These are phyloP conservation scores for Saccostrea glomerata DNA, from an alignment of 1,140 invertebrate genomes.

Conservation along the genomic window DNA sequence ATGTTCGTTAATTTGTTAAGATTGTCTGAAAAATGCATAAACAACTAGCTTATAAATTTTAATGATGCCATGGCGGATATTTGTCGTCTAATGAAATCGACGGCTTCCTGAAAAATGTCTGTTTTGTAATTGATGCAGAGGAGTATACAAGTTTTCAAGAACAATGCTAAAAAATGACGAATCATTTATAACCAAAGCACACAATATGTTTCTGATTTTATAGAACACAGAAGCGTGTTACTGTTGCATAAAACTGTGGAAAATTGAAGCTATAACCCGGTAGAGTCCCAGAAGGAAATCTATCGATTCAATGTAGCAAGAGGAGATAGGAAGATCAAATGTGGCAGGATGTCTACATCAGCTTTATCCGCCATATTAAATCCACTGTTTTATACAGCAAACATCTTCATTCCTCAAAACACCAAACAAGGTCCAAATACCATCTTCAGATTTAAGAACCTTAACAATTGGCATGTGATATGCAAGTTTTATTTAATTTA, in stretches of 20 bases:
- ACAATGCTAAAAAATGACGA: too few species aligned
- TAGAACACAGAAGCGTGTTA: too few species aligned
- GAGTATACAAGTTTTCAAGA: too few species aligned
- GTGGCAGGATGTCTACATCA: neutral
- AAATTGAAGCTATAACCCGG: too few species aligned
- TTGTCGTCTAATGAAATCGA: neutral
- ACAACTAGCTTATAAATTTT: neutral
- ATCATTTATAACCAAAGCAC: too few species aligned
- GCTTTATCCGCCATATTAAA: neutral
- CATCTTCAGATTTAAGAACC: neutral
- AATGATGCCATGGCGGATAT: neutral
- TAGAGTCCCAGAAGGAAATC: neutral
- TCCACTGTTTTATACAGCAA: neutral
- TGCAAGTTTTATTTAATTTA: neutral
- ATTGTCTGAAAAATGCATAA: neutral
- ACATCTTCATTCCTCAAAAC: neutral
- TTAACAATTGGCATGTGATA: neutral
- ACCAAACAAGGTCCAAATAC: neutral
- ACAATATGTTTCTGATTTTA: too few species aligned
- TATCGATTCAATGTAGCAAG: neutral
- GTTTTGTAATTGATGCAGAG: too few species aligned
- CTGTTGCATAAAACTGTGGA: too few species aligned
- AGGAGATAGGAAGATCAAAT: neutral
- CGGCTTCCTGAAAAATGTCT: too few species aligned
- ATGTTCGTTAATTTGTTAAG: too few species aligned